Evolutionary conservation across 2,797 vertebrate genomes (phyloP).

Genomic region (Cyclura pinguis): DNA sequence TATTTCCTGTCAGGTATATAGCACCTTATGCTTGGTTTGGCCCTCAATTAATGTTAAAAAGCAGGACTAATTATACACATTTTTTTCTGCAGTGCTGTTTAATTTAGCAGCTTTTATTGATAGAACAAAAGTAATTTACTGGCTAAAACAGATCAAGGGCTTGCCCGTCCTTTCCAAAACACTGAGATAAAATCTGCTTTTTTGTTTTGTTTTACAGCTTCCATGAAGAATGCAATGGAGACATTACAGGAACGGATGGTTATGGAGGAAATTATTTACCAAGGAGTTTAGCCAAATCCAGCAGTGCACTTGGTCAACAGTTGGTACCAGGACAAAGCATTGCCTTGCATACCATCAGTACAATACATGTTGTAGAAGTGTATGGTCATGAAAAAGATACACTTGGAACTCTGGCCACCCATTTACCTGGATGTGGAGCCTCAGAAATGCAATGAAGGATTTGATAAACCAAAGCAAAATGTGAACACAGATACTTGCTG

Average conservation of each 20-base stretch:
- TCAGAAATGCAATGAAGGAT: constrained; percentile 11
- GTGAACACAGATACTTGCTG: constrained; percentile 46
- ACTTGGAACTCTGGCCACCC: constrained; percentile 28
- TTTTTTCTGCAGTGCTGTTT: neutral
- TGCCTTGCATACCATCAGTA: constrained; percentile 12
- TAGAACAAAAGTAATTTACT: neutral
- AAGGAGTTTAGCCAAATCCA: constrained; percentile 16
- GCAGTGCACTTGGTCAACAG: fast-evolving
- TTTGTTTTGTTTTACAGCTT: constrained; percentile 60
- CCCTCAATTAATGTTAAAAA: neutral
- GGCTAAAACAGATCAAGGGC: neutral
- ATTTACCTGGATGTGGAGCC: constrained; percentile 66
- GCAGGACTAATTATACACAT: neutral
- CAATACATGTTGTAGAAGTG: constrained; percentile 61
- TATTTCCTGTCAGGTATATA: neutral
- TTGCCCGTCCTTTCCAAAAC: neutral
- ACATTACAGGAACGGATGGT: fast-evolving
- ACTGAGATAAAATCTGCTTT: constrained; percentile 15
- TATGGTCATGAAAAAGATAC: constrained; percentile 55
- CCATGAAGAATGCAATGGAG: constrained; percentile 59
- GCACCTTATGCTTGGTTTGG: neutral
- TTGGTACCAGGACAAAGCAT: fast-evolving
- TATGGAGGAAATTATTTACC: constrained; percentile 15
- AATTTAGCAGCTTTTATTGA: neutral
- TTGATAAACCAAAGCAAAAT: constrained; percentile 61